These are phyloP conservation scores for Tipula unca DNA, from an alignment of 2,888 invertebrate genomes.

Conservation along the genomic window DNA sequence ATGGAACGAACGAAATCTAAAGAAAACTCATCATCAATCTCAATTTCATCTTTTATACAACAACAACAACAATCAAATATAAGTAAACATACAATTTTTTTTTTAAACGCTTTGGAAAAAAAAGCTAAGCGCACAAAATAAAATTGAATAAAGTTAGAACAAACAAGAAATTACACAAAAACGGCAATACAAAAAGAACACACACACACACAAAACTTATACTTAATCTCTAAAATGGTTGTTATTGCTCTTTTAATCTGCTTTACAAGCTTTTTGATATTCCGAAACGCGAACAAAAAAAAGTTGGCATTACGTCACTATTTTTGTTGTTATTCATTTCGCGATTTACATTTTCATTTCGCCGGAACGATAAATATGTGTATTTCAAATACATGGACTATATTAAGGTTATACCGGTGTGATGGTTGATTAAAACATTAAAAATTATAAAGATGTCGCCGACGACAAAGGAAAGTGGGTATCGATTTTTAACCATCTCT, in stretches of 20 bases:
- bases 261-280: background rate
- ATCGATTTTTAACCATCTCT: background rate
- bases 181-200: background rate
- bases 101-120: background rate
- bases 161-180: background rate
- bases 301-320: background rate
- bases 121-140: background rate
- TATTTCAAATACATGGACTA: background rate
- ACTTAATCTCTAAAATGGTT: background rate
- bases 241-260: background rate
- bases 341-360: background rate
- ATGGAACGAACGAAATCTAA: background rate
- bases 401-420: background rate
- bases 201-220: background rate
- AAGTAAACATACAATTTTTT: background rate
- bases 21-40: background rate
- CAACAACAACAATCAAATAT: background rate
- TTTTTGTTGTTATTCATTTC: background rate
- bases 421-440: background rate
- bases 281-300: background rate
- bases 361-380: background rate
- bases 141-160: background rate
- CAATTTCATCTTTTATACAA: background rate
- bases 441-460: background rate
- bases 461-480: background rate